These are phyloP conservation scores for Psococerastis gibbosa DNA, from an alignment of 2,888 invertebrate genomes.

Conservation along the genomic window DNA sequence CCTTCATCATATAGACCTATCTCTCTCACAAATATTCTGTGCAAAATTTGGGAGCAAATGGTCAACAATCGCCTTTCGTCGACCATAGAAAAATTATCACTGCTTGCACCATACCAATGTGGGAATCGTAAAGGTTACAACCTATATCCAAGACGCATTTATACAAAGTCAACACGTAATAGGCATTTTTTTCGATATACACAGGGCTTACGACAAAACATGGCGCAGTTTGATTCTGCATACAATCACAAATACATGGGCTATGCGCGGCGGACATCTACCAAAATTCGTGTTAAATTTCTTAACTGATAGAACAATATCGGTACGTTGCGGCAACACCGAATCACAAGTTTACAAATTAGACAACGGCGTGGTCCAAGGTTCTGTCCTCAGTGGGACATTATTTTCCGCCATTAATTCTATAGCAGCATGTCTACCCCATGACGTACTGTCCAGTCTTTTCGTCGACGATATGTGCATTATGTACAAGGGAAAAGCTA, in stretches of 20 bases:
- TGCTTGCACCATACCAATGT: not conserved
- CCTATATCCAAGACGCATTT: not conserved
- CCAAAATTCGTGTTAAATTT: not conserved
- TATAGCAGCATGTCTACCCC: not conserved
- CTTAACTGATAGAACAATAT: not conserved
- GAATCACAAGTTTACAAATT: not conserved
- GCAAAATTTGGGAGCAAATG: not conserved
- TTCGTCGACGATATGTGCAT: not conserved
- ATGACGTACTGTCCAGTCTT: not conserved
- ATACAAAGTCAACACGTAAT: not conserved
- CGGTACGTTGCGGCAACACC: not conserved
- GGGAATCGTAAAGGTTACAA: not conserved
- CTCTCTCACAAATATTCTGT: not conserved
- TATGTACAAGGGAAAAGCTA: not conserved
- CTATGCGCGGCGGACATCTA: not conserved
- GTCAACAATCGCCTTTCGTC: not conserved
- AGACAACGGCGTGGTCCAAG: not conserved
- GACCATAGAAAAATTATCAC: not conserved
- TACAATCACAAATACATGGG: conserved; percentile 4
- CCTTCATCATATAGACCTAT: not conserved
- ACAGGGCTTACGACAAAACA: not conserved
- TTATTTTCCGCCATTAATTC: not conserved
- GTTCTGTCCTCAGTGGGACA: not conserved
- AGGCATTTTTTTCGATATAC: not conserved
- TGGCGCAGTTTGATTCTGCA: not conserved